Base-by-base conservation (phyloP, 64 coral and sea anemone species). In the Montipora foliosa region DNA sequence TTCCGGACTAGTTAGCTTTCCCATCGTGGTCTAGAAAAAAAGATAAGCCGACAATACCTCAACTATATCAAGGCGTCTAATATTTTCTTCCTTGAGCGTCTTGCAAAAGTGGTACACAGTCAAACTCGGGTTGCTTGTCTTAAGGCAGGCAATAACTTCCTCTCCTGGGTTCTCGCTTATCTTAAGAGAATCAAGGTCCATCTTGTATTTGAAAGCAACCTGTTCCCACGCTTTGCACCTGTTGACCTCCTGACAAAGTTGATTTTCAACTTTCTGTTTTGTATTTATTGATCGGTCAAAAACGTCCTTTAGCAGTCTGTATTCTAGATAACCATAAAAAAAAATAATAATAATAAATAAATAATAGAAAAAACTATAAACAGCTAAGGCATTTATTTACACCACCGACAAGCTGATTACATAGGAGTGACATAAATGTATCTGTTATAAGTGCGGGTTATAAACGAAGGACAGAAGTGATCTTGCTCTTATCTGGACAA, bases 91-190 rank as follows among this genome's bases (percentile, higher is more conserved):
- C 45, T 82, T 82, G 5, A 82, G 21, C 10, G 10, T 13, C 55
- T 82, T 82, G 6, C 80, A 82, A 13, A 82, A 82, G 5, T 45
- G 11, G 11, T 82, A 82, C 0, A 82, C 80, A 1, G 22, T 82
- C 24, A 82, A 15, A 6, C 46, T 25, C 0, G 55, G 80, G 1
- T 62, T 62, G 7, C 10, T 14, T 44, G 10, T 1, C 22, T 0
- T 4, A 1, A 82, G 51, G 14, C 5, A 82, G 8, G 29, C 25
- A 20, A 82, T 1, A 2, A 44, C 7, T 15, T 17, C 13, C 15
- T 62, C 44, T 15, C 80, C 80, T 1, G 57, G 21, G 5, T 82
- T 24, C 29, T 4, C 12, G 22, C 3, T 4, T 37, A 2, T 37
- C 37, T 37, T 37, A 37, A 37, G 37, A 37, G 29, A 44, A 0